These are phyloP conservation scores for Steinernema scapterisci DNA, from an alignment of 2,888 invertebrate species.

Conservation along the genomic window DNA sequence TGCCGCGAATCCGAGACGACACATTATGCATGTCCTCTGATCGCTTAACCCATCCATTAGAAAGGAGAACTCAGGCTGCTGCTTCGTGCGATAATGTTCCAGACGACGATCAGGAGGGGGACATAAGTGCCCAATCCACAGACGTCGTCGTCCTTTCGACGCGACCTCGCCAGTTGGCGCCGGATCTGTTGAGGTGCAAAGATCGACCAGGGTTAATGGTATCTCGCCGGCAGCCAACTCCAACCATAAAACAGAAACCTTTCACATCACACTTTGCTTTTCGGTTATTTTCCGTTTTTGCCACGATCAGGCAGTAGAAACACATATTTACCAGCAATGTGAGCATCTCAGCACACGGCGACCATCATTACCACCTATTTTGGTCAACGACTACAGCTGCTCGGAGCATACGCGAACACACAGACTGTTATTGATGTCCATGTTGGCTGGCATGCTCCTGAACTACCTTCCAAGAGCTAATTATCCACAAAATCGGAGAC, in stretches of 20 bases:
- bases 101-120: neutral
- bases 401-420: no score
- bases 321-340: no score
- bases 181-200: neutral
- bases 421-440: no score
- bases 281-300: no score
- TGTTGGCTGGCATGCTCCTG: no score
- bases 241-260: neutral
- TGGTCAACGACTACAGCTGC: no score
- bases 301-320: no score
- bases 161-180: conserved; percentile 27
- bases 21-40: neutral
- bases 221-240: neutral
- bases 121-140: neutral
- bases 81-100: neutral
- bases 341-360: no score
- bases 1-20: neutral
- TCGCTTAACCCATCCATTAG: conserved; percentile 19
- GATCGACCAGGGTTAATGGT: neutral
- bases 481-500: no score
- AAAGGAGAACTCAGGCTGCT: neutral
- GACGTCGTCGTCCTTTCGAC: neutral
- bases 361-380: no score
- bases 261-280: no score
- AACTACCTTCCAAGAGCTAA: no score